Evolutionary conservation across 2,797 vertebrate genomes (phyloP).

Genomic region (Heliangelus exortis): DNA sequence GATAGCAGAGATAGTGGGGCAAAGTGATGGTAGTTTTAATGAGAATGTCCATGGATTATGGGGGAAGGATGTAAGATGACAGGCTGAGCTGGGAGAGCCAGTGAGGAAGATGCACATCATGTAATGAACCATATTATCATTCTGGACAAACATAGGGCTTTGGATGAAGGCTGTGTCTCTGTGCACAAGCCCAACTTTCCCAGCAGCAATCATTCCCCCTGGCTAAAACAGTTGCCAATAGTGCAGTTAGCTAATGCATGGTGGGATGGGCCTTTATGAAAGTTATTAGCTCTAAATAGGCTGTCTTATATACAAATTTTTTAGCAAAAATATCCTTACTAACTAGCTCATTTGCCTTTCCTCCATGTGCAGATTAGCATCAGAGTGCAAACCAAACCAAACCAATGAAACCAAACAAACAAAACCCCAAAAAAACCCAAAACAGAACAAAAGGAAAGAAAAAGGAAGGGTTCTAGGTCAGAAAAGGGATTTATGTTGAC

Average conservation of each 20-base stretch:
- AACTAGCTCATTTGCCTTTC: not conserved
- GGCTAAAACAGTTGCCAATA: not conserved
- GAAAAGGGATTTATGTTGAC: not conserved
- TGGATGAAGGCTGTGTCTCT: not conserved
- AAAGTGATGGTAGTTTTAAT: slow-evolving; percentile 30
- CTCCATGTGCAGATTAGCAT: not conserved
- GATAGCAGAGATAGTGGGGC: not conserved
- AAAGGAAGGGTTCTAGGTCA: not conserved
- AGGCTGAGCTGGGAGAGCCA: not conserved
- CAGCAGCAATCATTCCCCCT: not conserved
- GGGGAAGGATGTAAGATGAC: not conserved
- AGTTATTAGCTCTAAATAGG: slow-evolving; percentile 7
- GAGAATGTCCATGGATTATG: not conserved
- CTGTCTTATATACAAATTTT: not conserved
- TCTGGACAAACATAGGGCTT: not conserved
- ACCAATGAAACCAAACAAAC: too few species aligned
- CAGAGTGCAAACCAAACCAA: not conserved
- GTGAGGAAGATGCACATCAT: slow-evolving; percentile 45
- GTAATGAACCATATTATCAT: slow-evolving; percentile 22
- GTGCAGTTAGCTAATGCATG: not conserved
- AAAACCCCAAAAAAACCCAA: too few species aligned
- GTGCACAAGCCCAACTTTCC: not conserved
- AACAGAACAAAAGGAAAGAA: not conserved
- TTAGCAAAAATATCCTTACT: not conserved
- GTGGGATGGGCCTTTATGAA: not conserved